Evolutionary conservation across 2,113 vertebrate species (phyloP).

Genomic region (Mesembrinibis cayennensis): DNA sequence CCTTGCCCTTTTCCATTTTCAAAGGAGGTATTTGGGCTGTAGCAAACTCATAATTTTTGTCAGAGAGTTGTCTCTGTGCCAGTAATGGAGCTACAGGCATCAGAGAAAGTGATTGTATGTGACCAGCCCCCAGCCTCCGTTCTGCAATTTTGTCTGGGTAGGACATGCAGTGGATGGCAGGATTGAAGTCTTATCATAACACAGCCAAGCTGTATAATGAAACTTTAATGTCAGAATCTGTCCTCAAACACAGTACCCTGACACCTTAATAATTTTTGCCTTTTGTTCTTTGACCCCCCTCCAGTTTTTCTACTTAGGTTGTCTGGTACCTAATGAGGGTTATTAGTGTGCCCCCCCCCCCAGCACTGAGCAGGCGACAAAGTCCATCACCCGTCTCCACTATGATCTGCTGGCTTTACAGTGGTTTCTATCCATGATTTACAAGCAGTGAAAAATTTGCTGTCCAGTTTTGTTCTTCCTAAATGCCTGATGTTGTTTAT

Average conservation of each 20-base stretch:
- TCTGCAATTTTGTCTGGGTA: background rate
- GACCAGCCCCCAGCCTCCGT: background rate
- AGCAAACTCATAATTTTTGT: background rate
- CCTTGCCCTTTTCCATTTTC: background rate
- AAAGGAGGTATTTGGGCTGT: background rate
- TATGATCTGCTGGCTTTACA: background rate
- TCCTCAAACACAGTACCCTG: background rate
- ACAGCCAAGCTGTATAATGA: background rate
- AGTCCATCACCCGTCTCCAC: background rate
- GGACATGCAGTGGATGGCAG: background rate
- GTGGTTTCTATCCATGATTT: background rate
- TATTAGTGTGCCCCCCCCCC: background rate
- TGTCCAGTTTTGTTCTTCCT: background rate
- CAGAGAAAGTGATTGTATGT: background rate
- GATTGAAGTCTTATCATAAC: background rate
- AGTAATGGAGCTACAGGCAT: background rate
- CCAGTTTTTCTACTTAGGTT: background rate
- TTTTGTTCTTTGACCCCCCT: background rate
- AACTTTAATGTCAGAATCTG: background rate
- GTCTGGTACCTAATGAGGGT: background rate
- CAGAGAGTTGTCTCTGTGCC: background rate
- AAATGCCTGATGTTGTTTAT: background rate
- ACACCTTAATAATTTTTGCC: background rate
- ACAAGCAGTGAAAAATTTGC: background rate
- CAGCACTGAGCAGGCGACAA: background rate